Conservation (phyloP, 2,113 vertebrate species). For the Cryptomyrus ogoouensis region DNA sequence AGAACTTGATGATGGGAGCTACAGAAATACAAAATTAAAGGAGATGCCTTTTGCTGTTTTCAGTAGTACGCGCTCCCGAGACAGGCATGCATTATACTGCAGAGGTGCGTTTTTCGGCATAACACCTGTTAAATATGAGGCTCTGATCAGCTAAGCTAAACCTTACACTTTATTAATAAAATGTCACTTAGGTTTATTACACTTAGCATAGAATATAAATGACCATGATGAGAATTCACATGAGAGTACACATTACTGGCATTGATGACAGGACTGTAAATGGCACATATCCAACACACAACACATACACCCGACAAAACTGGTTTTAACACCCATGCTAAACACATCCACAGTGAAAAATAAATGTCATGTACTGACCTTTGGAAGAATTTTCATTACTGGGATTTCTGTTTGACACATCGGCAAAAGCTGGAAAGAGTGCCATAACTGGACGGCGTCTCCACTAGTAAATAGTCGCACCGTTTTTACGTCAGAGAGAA, state of each 20-base stretch:
- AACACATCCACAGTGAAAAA: background rate
- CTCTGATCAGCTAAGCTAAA: background rate
- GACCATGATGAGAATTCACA: background rate
- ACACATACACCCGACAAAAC: background rate
- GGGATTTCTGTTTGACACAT: conserved; percentile 14
- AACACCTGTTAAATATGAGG: background rate
- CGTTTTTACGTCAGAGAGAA: conserved; percentile 11
- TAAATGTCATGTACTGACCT: conserved; percentile 24
- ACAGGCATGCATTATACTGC: no score
- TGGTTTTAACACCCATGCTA: background rate
- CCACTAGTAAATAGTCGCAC: conserved; percentile 28
- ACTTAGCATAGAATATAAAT: background rate
- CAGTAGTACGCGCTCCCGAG: no score
- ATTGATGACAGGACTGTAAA: background rate
- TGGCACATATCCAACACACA: background rate
- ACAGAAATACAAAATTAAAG: no score
- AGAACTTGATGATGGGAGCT: no score
- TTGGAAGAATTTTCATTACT: conserved; percentile 25
- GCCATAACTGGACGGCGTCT: conserved; percentile 28
- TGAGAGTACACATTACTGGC: background rate
- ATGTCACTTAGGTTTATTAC: background rate
- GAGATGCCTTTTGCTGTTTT: no score
- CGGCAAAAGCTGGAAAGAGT: conserved; percentile 40
- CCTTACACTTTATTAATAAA: background rate
- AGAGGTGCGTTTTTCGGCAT: no score